Conservation (phyloP, 1,140 invertebrate species). For the Panagrolaimus sp. region DNA sequence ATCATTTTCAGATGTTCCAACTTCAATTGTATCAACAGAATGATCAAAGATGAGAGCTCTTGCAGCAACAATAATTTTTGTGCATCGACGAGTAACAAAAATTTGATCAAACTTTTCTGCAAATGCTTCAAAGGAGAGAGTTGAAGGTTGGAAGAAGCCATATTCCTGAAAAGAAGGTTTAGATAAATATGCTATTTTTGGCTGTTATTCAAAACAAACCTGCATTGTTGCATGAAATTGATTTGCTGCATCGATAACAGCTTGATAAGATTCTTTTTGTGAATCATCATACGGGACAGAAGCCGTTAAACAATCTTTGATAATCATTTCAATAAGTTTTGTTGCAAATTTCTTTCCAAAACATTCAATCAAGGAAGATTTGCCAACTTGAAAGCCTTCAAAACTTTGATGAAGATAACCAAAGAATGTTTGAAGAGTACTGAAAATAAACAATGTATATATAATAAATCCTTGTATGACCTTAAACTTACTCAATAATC, state of each 20-base stretch:
- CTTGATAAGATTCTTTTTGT: not conserved
- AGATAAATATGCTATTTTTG: too few species aligned
- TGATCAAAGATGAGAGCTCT: not conserved
- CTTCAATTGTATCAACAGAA: not conserved
- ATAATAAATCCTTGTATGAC: not conserved
- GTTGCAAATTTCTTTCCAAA: not conserved
- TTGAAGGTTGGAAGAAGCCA: not conserved
- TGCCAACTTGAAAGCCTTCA: not conserved
- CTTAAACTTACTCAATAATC: not conserved
- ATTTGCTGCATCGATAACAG: not conserved
- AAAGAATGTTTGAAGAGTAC: not conserved
- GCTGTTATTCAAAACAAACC: too few species aligned
- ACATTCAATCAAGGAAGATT: not conserved
- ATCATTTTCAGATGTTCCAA: not conserved
- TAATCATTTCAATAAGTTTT: not conserved
- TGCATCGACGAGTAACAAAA: constrained; percentile 3
- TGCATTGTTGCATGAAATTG: not conserved
- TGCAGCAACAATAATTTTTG: not conserved
- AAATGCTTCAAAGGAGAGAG: not conserved
- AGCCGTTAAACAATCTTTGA: not conserved
- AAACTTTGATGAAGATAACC: not conserved
- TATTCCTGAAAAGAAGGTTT: not conserved
- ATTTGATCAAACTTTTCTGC: constrained; percentile 4
- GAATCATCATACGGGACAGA: not conserved
- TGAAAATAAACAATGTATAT: not conserved